A percentile compares a stretch with the other conserved stretches of the same genome.
These are phyloP conservation scores for Trachymyrmex cornetzi DNA, from an alignment of 1,140 invertebrate species.

Conservation along the genomic window DNA sequence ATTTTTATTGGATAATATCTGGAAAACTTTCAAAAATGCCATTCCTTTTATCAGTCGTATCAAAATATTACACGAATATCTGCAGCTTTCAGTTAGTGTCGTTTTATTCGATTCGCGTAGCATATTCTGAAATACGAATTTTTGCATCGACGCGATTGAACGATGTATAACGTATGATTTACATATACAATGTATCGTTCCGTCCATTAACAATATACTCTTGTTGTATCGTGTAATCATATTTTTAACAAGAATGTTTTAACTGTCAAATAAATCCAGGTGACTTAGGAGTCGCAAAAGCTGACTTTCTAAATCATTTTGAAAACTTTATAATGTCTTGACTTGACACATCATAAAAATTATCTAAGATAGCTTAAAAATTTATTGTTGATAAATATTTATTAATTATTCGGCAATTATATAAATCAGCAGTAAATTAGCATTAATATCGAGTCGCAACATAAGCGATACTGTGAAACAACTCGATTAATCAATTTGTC, in stretches of 20 bases:
- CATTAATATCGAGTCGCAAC: neutral
- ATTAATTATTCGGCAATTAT: neutral
- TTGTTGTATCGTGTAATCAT: slow-evolving; percentile 19
- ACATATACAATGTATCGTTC: slow-evolving; percentile 42
- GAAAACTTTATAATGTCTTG: slow-evolving; percentile 8
- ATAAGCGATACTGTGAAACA: neutral
- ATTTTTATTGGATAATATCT: neutral
- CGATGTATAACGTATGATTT: neutral
- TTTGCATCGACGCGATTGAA: slow-evolving; percentile 1
- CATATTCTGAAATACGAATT: neutral
- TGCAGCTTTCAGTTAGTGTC: neutral
- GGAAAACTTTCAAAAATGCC: neutral
- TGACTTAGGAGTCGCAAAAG: neutral
- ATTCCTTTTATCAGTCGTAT: neutral
- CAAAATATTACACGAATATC: neutral
- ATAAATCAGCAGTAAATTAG: slow-evolving; percentile 12
- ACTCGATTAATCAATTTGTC: slow-evolving; percentile 22
- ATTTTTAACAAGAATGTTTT: slow-evolving; percentile 29
- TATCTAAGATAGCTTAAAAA: neutral
- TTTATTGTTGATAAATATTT: slow-evolving; percentile 36
- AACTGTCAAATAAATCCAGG: neutral
- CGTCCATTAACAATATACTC: slow-evolving; percentile 26
- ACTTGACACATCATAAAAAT: slow-evolving; percentile 1
- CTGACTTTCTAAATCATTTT: slow-evolving; percentile 34
- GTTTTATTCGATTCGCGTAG: slow-evolving; percentile 9